These are phyloP conservation scores for Agonum fuliginosum DNA, from an alignment of 2,888 invertebrate species.

Conservation along the genomic window DNA sequence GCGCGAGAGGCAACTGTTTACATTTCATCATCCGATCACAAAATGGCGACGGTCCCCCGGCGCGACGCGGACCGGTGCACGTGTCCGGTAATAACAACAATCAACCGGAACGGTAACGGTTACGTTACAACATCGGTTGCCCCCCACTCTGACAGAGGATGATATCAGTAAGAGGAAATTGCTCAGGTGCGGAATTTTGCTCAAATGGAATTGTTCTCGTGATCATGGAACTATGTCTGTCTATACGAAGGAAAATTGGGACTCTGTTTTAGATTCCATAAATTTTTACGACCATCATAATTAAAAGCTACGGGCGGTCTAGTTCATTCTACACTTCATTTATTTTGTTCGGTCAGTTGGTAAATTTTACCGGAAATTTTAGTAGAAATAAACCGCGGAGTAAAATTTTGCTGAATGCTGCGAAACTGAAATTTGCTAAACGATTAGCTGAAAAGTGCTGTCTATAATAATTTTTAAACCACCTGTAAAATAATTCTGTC, in stretches of 20 bases:
- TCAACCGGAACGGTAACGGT: conserved; percentile 49
- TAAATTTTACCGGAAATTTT: no score
- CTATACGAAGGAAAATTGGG: neutral
- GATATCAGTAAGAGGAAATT: neutral
- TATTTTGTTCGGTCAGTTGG: neutral
- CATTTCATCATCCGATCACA: conserved; percentile 57
- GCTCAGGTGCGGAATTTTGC: conserved; percentile 36
- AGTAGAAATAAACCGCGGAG: no score
- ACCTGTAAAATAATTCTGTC: no score
- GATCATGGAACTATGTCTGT: conserved; percentile 10
- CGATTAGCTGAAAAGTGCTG: no score
- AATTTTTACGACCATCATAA: conserved; percentile 30
- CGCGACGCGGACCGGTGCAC: conserved; percentile 7
- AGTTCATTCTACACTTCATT: neutral
- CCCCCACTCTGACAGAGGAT: neutral
- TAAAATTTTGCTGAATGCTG: no score
- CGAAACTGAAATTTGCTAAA: no score
- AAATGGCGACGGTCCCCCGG: conserved; percentile 48
- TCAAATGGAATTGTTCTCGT: conserved; percentile 10
- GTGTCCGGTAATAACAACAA: conserved; percentile 51
- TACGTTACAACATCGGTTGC: conserved; percentile 15
- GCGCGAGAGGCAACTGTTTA: conserved; percentile 24
- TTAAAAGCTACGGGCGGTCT: neutral
- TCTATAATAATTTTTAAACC: no score
- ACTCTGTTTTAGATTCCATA: conserved; percentile 10